Evolutionary conservation across 2,113 vertebrate species (phyloP).

Genomic region (Beaufortia kweichowensis): DNA sequence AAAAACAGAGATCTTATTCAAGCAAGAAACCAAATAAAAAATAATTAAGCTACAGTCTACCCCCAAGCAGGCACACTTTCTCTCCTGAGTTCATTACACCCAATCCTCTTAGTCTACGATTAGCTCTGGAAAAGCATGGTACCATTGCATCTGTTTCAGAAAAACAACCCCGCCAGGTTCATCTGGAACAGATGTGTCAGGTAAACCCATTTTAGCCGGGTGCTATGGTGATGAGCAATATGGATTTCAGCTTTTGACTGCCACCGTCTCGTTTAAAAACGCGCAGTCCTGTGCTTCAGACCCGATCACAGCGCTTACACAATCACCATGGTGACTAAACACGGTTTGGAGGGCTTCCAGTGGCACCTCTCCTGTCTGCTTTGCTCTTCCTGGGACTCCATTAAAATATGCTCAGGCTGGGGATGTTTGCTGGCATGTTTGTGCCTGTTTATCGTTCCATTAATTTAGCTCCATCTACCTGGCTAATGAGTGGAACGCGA

Average conservation of each 20-base stretch:
- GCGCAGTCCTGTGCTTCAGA: neutral
- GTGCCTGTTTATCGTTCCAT: constrained; percentile 49
- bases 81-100: neutral
- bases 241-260: constrained; percentile 6
- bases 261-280: neutral
- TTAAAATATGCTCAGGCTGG: constrained; percentile 30
- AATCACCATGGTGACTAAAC: constrained; percentile 36
- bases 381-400: constrained; percentile 21
- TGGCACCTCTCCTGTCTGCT: constrained; percentile 3
- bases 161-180: neutral
- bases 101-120: constrained; percentile 10
- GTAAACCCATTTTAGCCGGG: constrained; percentile 21
- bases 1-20: neutral
- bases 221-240: neutral
- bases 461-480: constrained; percentile 54
- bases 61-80: neutral
- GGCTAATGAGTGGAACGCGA: constrained; percentile 48
- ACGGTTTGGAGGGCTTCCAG: constrained; percentile 6
- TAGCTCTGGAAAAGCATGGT: constrained; percentile 2
- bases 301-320: neutral
- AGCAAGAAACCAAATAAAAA: neutral
- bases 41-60: neutral
- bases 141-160: constrained; percentile 7
- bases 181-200: constrained; percentile 29
- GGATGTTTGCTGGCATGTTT: constrained; percentile 47